Evolutionary conservation across 2,888 invertebrate species (phyloP), one percentile per base, ranked within the genome.

Genomic region (Cephonodes hylas): DNA sequence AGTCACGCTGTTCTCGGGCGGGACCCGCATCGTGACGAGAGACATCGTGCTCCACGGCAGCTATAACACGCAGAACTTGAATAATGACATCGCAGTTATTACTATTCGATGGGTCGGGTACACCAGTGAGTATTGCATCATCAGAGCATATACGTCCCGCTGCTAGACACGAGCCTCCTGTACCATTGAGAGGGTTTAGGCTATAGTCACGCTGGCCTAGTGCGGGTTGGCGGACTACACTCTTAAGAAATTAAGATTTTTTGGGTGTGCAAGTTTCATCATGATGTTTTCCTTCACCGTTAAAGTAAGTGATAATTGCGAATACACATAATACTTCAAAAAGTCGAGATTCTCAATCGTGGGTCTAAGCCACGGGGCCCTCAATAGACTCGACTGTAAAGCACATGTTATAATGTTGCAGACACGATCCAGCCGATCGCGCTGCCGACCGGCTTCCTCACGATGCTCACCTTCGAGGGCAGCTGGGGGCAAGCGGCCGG

Each of bases 71-170:
- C 42, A 59, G 1, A 64, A 53, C 31, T 57, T 76, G 1, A 64
- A 68, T 46, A 77, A 80, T 45, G 82, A 83, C 58, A 66, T 83
- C 15, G 80, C 80, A 10, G 60, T 83, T 2, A 72, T 80, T 60
- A 65, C 48, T 3, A 65, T 74, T 25, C 60, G 64, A 23, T 60
- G 59, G 48, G 71, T 80, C 22, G 22, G n/a, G 0, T 76, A 62
- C 59, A 69, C 57, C n/a, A 66, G 81, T 81, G 2, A 72, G 76
- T 72, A 3, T 27, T 13, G 34, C 3, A 18, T 20, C 42, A 10
- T 15, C 5, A 25, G n/a, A n/a, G n/a, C 6, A 3, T n/a, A 5
- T 13, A 18, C 18, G n/a, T n/a, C 34, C n/a, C 10, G 0, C 5
- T 53, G n/a, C 23, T 23, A 6, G 10, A 23, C 27, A 2, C 25